Conservation (phyloP, 1,140 invertebrate species). For the Phymorhynchus buccinoides region DNA sequence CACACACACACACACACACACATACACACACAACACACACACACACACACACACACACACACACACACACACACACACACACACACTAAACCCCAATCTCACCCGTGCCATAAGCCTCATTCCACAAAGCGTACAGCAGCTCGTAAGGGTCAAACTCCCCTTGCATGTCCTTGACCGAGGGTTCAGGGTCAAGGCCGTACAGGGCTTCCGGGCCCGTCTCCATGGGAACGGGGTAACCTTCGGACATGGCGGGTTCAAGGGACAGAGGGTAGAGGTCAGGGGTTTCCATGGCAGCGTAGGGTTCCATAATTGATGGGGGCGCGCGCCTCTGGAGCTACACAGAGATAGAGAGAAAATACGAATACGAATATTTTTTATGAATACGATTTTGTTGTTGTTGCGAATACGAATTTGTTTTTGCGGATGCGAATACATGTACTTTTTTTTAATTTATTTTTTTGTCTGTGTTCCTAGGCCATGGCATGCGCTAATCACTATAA, state of each 20-base stretch:
- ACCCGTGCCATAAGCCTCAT: constrained; percentile 26
- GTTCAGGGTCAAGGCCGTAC: not conserved
- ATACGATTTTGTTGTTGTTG: too few relatives aligned
- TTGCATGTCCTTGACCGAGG: not conserved
- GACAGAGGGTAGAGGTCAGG: not conserved
- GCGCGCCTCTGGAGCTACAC: not conserved
- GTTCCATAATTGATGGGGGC: not conserved
- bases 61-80: not conserved
- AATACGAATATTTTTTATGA: not conserved
- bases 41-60: not conserved
- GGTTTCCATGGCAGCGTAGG: constrained; percentile 1
- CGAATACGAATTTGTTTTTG: too few relatives aligned
- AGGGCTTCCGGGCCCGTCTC: not conserved
- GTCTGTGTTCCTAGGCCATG: too few relatives aligned
- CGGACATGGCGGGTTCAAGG: not conserved
- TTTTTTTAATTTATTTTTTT: not conserved
- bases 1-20: too few relatives aligned
- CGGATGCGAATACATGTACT: not conserved
- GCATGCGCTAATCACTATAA: too few relatives aligned
- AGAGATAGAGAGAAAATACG: not conserved
- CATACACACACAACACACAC: too few relatives aligned
- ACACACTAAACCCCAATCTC: too few relatives aligned
- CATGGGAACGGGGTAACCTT: not conserved
- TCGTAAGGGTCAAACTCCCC: not conserved
- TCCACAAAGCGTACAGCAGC: constrained; percentile 20